A percentile compares a stretch with the other conserved stretches of the same genome.
phyloP scores from a whole-genome alignment of 2,888 invertebrate genomes.

The Dimorphilus gyrociliatus region DNA sequence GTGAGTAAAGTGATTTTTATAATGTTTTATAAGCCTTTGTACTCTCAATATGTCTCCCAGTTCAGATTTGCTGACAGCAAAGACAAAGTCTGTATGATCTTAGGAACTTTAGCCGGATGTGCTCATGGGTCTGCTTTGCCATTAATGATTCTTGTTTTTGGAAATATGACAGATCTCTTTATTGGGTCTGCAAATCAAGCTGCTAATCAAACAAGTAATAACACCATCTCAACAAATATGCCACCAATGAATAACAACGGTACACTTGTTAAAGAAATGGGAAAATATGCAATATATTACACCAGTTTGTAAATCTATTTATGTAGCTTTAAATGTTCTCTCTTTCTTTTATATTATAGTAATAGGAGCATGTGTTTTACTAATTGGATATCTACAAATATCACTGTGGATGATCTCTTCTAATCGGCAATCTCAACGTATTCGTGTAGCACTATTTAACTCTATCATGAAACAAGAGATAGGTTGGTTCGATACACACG shows the following conservation, averaged over 20 bases:
- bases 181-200: conserved; percentile 15
- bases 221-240: too few relatives aligned
- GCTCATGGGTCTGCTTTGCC: conserved; percentile 28
- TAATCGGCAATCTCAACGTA: conserved; percentile 39
- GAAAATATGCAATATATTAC: too few relatives aligned
- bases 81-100: conserved; percentile 24
- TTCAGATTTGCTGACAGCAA: conserved; percentile 24
- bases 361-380: conserved; percentile 21
- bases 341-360: conserved; percentile 14
- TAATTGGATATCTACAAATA: conserved; percentile 30
- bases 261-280: too few relatives aligned
- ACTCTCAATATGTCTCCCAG: conserved; percentile 24
- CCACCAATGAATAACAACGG: too few relatives aligned
- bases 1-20: too few relatives aligned
- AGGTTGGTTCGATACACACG: conserved; percentile 34
- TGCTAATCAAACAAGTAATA: too few relatives aligned
- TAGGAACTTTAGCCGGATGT: conserved; percentile 21
- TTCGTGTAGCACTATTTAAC: conserved; percentile 38
- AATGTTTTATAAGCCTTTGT: too few relatives aligned
- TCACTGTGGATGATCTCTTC: conserved; percentile 35
- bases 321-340: too few relatives aligned
- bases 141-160: conserved; percentile 33
- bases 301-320: too few relatives aligned
- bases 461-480: conserved; percentile 30
- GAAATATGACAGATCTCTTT: conserved; percentile 30